Evolutionary conservation across 2,113 vertebrate genomes (phyloP).

Genomic region (Halcyon malimbica): DNA sequence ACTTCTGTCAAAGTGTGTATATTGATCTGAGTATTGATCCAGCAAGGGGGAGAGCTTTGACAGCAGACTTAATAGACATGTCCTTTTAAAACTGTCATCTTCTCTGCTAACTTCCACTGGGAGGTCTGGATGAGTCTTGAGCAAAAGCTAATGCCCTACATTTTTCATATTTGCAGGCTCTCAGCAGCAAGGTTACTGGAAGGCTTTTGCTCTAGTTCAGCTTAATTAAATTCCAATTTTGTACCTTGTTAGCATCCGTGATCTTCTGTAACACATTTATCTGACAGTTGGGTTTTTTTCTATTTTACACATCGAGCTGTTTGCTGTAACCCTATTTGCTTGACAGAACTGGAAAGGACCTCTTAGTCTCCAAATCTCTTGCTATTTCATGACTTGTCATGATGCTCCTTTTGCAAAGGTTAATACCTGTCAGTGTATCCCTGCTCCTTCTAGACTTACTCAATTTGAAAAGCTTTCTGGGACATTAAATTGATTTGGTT

Average conservation of each 20-base stretch:
- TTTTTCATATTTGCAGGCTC: not conserved
- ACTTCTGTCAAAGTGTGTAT: not conserved
- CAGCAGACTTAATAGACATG: not conserved
- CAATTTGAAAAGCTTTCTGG: not conserved
- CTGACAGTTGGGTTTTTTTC: not conserved
- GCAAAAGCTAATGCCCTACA: not conserved
- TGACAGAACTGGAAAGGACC: not conserved
- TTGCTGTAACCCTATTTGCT: not conserved
- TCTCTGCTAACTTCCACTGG: not conserved
- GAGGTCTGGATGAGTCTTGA: not conserved
- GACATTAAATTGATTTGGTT: not conserved
- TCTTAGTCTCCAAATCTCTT: not conserved
- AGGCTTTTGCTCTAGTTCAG: slow-evolving; percentile 37
- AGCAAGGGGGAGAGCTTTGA: not conserved
- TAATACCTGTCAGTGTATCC: not conserved
- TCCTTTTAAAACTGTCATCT: not conserved
- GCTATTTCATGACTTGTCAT: not conserved
- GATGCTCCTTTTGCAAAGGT: not conserved
- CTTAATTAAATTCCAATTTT: slow-evolving; percentile 47
- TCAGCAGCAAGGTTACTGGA: not conserved
- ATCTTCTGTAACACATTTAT: not conserved
- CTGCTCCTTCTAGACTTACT: not conserved
- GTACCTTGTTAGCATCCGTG: not conserved
- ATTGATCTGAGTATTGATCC: not conserved
- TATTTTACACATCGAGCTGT: not conserved